Evolutionary conservation across 2,113 vertebrate species (phyloP), one percentile per base, ranked within the genome.

Genomic region (Thymallus thymallus): DNA sequence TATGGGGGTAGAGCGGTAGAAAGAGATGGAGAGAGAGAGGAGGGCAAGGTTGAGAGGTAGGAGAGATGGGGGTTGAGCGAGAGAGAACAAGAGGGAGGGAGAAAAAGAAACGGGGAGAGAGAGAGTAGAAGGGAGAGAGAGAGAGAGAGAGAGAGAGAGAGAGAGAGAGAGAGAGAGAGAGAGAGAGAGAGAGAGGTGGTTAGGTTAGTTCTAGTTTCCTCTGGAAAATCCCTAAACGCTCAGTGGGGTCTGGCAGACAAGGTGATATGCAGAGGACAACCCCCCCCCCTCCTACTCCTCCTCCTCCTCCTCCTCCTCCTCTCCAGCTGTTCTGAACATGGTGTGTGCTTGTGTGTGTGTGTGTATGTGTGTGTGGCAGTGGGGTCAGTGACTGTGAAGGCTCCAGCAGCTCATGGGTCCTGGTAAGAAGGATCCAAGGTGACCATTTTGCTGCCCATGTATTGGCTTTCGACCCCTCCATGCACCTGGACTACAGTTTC

Each of bases 211-310:
- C 73, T 77, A 60, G 74, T 76, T 82, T 69, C 77, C 72, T 85
- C 85, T 91, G 91, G 90, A 92, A 91, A 89, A 89, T 90, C 92
- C 89, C 91, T 89, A 88, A 86, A 3, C 2, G 9, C 35, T 41
- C 35, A 41, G 82, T 45, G 9, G 87, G 85, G 75, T 88, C 78
- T 85, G 81, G 76, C 86, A 85, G 87, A 89, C 85, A 92, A 93
- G 92, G 92, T 92, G 89, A 93, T 84, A 86, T 67, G 79, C 86
- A 91, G 89, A 91, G 92, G 91, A 91, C 92, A 85, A 80, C 85
- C 80, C 45, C 73, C 35, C 23, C 18, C n/a, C 85, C 80, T 30
- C 73, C 35, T 30, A 12, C n/a, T 26, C 26, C 26, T 26, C 26
- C 26, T 26, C 26, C 26, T 22, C 45, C 18, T 30, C 18, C n/a